Conservation (phyloP, 2,797 vertebrate species). For the Salmo trutta region DNA sequence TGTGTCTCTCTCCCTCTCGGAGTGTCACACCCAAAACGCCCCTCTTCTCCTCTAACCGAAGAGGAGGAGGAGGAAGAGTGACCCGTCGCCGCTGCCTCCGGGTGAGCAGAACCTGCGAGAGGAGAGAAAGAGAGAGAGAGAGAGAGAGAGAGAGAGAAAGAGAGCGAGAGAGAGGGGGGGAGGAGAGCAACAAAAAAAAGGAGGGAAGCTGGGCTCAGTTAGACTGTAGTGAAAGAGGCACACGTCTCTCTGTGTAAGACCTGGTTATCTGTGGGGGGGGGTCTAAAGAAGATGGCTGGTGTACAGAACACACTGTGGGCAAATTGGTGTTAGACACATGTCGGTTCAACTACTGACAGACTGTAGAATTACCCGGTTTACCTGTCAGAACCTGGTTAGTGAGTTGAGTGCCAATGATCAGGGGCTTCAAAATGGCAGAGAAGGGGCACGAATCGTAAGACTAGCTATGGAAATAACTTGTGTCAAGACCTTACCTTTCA, state of each 20-base stretch:
- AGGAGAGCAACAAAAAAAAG: conserved; percentile 74
- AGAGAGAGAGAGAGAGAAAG: conserved; percentile 55
- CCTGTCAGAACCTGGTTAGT: conserved; percentile 8
- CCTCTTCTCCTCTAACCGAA: conserved; percentile 78
- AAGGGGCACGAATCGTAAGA: conserved; percentile 51
- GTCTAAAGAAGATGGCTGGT: conserved; percentile 58
- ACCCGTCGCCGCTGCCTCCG: conserved; percentile 58
- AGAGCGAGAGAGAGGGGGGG: conserved; percentile 64
- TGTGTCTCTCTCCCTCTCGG: conserved; percentile 83
- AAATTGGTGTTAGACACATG: conserved; percentile 35
- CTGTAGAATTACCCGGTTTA: conserved; percentile 38
- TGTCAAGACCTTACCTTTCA: conserved; percentile 54
- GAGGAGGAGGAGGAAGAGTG: conserved; percentile 37
- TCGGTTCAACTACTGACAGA: conserved; percentile 33
- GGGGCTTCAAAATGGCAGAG: conserved; percentile 29
- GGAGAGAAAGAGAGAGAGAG: conserved; percentile 67
- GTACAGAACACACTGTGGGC: conserved; percentile 77
- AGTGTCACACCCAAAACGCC: conserved; percentile 74
- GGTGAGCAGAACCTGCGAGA: conserved; percentile 74
- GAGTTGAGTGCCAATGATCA: conserved; percentile 51
- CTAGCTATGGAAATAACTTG: conserved; percentile 81
- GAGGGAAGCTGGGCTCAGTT: conserved; percentile 86
- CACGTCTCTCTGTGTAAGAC: conserved; percentile 89
- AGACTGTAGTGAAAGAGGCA: conserved; percentile 80
- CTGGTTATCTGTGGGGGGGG: conserved; percentile 57